Conservation (phyloP, 2,113 vertebrate species). For the Lucifuga dentata region DNA sequence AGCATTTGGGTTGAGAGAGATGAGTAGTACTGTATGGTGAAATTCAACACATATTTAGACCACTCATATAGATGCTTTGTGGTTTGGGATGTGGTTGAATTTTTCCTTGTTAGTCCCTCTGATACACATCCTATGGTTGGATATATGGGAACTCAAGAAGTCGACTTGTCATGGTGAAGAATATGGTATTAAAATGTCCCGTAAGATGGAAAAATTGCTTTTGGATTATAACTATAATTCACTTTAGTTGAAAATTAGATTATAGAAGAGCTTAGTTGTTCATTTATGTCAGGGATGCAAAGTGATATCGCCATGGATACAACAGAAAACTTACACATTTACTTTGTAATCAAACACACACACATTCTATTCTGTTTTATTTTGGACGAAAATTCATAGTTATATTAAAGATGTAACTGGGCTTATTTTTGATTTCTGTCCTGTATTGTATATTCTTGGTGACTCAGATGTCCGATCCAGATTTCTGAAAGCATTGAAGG, state of each 20-base stretch:
- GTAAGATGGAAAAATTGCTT: slow-evolving; percentile 19
- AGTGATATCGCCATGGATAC: slow-evolving; percentile 1
- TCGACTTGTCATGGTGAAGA: slow-evolving; percentile 26
- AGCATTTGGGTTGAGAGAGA: slow-evolving; percentile 53
- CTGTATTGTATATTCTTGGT: no score
- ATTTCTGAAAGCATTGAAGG: no score
- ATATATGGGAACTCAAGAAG: slow-evolving; percentile 1
- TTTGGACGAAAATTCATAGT: no score
- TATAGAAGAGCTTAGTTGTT: not conserved
- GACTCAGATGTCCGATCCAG: no score
- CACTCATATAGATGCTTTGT: slow-evolving; percentile 51
- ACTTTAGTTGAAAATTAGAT: slow-evolving; percentile 19
- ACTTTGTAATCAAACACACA: slow-evolving; percentile 9
- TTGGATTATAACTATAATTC: slow-evolving; percentile 37
- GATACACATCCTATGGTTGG: slow-evolving; percentile 42
- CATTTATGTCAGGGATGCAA: not conserved
- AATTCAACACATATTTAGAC: slow-evolving; percentile 57
- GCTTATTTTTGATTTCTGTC: no score
- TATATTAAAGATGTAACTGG: no score
- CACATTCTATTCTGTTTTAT: slow-evolving; percentile 1
- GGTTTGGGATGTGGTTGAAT: slow-evolving; percentile 52
- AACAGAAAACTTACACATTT: slow-evolving; percentile 20
- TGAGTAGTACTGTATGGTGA: slow-evolving; percentile 40
- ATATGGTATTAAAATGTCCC: slow-evolving; percentile 42
- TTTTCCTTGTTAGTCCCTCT: slow-evolving; percentile 50